These are phyloP conservation scores for Arrhopalites spinosus DNA, from an alignment of 2,888 invertebrate species.

Conservation along the genomic window DNA sequence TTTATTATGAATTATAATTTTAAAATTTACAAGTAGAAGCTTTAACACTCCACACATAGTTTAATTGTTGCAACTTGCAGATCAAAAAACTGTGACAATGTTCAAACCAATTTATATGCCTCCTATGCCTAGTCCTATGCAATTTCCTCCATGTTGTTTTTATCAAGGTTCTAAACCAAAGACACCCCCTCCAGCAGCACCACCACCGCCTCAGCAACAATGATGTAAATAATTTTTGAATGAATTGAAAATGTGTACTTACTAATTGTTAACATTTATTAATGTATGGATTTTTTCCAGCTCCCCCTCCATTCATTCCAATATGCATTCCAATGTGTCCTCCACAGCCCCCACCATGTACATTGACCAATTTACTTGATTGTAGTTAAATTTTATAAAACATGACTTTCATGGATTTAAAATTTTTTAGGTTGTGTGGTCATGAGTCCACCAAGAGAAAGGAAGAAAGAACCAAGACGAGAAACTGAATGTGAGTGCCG, in stretches of 20 bases:
- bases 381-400: no score
- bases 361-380: no score
- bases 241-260: no score
- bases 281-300: no score
- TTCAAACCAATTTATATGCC: neutral
- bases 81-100: neutral
- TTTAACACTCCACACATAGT: no score
- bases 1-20: no score
- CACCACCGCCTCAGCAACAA: neutral
- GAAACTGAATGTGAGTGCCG: neutral
- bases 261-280: no score
- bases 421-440: neutral
- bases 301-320: neutral
- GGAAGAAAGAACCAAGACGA: no score
- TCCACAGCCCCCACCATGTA: neutral
- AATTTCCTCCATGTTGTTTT: neutral
- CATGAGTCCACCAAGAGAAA: constrained; percentile 1
- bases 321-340: constrained; percentile 8
- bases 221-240: no score
- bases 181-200: neutral
- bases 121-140: neutral
- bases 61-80: no score
- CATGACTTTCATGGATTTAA: no score
- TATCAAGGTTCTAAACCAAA: neutral
- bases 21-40: no score